A percentile compares a stretch with the other conserved stretches of the same genome.
Conservation (phyloP, 2,113 vertebrate species). For the Toxotes chatareus region DNA sequence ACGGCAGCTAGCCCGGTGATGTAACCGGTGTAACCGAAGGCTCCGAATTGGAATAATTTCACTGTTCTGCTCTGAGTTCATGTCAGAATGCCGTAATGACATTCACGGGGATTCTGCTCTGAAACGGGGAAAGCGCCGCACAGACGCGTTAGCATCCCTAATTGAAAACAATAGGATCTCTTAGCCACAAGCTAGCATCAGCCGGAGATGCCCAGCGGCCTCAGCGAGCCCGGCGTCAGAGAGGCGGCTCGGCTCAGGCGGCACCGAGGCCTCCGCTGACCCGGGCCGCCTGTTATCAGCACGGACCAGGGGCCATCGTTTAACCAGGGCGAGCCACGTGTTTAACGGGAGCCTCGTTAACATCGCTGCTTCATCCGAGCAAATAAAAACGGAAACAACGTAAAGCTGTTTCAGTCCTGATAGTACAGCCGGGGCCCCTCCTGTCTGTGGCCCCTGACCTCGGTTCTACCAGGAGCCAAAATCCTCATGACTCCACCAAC, state of each 20-base stretch:
- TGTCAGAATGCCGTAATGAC: neutral
- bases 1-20: constrained; percentile 10
- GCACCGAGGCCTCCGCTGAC: constrained; percentile 38
- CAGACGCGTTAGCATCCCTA: constrained; percentile 37
- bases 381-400: neutral
- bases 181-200: constrained; percentile 69
- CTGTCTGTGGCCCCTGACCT: constrained; percentile 23
- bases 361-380: too few relatives aligned
- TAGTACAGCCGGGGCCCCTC: neutral
- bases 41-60: neutral
- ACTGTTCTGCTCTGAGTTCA: neutral
- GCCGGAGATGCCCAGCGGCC: constrained; percentile 58
- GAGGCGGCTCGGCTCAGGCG: constrained; percentile 29
- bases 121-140: neutral
- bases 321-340: constrained; percentile 8
- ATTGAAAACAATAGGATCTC: constrained; percentile 60
- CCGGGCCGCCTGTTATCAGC: constrained; percentile 1
- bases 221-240: constrained; percentile 16
- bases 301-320: constrained; percentile 1
- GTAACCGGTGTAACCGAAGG: neutral
- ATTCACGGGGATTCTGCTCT: neutral
- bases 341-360: neutral
- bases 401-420: neutral
- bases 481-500: neutral
- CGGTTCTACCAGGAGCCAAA: neutral